These are phyloP conservation scores for Telmatochromis sp. DNA, from an alignment of 2,113 vertebrate species.

Conservation along the genomic window DNA sequence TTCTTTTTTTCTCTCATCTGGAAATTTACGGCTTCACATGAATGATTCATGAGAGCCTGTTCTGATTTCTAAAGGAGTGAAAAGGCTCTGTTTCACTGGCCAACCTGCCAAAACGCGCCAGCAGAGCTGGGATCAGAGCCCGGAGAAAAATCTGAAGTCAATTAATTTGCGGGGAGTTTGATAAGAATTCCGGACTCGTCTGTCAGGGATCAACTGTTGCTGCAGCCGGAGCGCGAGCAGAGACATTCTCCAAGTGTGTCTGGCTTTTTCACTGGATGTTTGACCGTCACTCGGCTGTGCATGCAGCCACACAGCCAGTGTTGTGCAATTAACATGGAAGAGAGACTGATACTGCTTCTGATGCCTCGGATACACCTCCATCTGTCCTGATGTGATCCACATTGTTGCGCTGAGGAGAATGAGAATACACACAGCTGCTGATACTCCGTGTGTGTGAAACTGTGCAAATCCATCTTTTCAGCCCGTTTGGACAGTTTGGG, in stretches of 20 bases:
- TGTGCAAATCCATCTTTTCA: background rate
- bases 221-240: slow-evolving; percentile 46
- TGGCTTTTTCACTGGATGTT: slow-evolving; percentile 42
- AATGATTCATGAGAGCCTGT: slow-evolving; percentile 59
- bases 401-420: slow-evolving; percentile 60
- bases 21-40: slow-evolving; percentile 50
- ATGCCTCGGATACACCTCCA: slow-evolving; percentile 57
- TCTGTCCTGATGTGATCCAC: slow-evolving; percentile 63
- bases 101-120: slow-evolving; percentile 17
- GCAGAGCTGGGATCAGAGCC: background rate
- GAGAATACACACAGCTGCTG: slow-evolving; percentile 38
- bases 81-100: slow-evolving; percentile 47
- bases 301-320: slow-evolving; percentile 30
- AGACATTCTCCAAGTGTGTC: slow-evolving; percentile 41
- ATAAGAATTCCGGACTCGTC: slow-evolving; percentile 24
- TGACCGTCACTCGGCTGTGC: slow-evolving; percentile 47
- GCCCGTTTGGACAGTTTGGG: background rate
- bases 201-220: slow-evolving; percentile 74
- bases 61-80: slow-evolving; percentile 54
- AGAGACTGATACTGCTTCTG: slow-evolving; percentile 51
- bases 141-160: slow-evolving; percentile 28
- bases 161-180: slow-evolving; percentile 22
- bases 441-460: slow-evolving; percentile 26
- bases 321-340: slow-evolving; percentile 61
- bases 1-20: slow-evolving; percentile 33